Conservation (phyloP, 2,888 invertebrate species). For the Pheosia gnoma region DNA sequence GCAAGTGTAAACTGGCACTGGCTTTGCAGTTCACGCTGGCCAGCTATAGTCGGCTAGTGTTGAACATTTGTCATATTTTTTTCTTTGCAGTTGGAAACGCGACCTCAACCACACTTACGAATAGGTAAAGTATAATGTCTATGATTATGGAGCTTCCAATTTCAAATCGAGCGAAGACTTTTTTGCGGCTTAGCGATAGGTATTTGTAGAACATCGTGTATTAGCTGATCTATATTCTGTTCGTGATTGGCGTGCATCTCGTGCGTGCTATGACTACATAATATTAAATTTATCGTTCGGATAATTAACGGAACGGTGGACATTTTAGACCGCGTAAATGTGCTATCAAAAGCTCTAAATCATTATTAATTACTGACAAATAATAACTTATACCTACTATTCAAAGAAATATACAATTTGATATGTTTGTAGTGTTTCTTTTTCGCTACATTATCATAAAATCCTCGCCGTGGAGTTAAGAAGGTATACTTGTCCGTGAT, state of each 20-base stretch:
- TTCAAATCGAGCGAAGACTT: constrained; percentile 15
- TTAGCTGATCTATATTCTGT: constrained; percentile 37
- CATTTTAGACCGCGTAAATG: not conserved
- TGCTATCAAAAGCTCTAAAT: not conserved
- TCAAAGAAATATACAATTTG: too few relatives aligned
- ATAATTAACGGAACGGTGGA: constrained; percentile 5
- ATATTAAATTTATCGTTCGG: constrained; percentile 11
- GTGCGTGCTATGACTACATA: constrained; percentile 11
- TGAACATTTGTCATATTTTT: too few relatives aligned
- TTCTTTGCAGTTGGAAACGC: too few relatives aligned
- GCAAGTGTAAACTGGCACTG: too few relatives aligned
- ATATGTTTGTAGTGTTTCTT: too few relatives aligned
- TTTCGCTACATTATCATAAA: too few relatives aligned
- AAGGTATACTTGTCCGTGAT: too few relatives aligned
- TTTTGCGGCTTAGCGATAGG: constrained; percentile 21
- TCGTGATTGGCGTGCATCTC: constrained; percentile 24
- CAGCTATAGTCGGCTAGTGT: too few relatives aligned
- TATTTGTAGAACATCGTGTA: constrained; percentile 49
- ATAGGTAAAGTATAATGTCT: too few relatives aligned
- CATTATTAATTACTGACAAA: not conserved
- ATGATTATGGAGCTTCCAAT: constrained; percentile 9
- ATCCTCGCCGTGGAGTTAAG: too few relatives aligned
- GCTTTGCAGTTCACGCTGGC: too few relatives aligned
- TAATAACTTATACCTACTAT: not conserved
- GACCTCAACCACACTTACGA: too few relatives aligned